phyloP scores from a whole-genome alignment of 2,113 vertebrate species.

The Anhinga anhinga region DNA sequence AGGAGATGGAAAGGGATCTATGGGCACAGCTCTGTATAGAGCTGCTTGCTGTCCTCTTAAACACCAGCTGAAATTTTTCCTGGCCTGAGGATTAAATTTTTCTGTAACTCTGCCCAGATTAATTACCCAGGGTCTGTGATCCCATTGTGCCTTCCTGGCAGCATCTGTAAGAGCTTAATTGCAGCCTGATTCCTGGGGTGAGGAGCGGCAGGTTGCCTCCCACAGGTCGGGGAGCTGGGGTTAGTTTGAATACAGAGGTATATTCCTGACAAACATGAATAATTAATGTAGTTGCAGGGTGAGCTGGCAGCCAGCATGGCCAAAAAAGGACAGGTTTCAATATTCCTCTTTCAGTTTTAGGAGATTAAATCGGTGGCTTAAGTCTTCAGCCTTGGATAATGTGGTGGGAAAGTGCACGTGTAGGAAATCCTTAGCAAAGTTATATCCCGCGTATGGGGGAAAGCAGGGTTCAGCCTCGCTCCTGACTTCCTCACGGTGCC shows the following conservation, averaged over 20 bases:
- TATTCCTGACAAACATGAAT: slow-evolving; percentile 8
- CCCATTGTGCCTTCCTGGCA: not conserved
- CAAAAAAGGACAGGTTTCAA: not conserved
- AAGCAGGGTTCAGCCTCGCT: not conserved
- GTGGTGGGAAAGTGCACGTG: accelerated
- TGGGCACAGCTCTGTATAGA: not conserved
- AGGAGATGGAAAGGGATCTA: not conserved
- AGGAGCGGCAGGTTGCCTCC: not conserved
- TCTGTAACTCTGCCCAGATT: slow-evolving; percentile 20
- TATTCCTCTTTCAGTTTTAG: not conserved
- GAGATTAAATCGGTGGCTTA: not conserved
- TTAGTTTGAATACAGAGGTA: not conserved
- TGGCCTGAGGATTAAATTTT: slow-evolving; percentile 3
- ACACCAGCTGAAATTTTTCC: not conserved
- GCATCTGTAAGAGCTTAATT: slow-evolving; percentile 30
- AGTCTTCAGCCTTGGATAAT: not conserved
- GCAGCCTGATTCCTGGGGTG: not conserved
- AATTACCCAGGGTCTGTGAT: not conserved
- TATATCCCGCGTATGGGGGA: not conserved
- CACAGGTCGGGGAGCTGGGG: not conserved
- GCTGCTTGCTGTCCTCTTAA: not conserved
- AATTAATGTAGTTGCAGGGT: not conserved
- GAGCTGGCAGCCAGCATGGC: not conserved
- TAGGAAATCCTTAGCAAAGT: not conserved
- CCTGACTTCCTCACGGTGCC: not conserved